Evolutionary conservation across 2,113 vertebrate species (phyloP).

Genomic region (Seriola rivoliana): DNA sequence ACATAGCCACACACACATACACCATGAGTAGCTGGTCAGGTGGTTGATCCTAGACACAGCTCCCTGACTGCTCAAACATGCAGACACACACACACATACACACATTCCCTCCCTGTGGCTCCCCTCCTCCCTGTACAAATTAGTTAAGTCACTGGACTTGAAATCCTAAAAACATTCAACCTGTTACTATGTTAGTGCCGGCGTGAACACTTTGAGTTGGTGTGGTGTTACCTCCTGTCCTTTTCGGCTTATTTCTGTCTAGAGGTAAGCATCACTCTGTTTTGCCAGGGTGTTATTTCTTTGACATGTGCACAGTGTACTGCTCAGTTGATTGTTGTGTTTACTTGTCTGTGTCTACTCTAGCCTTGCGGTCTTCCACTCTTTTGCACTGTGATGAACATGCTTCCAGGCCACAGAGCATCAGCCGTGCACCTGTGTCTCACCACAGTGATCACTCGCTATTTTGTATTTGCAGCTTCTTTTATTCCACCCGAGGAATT

Average conservation of each 20-base stretch:
- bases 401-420: conserved; percentile 64
- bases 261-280: conserved; percentile 63
- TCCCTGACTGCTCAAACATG: conserved; percentile 47
- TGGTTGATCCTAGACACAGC: conserved; percentile 59
- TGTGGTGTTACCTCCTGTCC: neutral
- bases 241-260: neutral
- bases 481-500: neutral
- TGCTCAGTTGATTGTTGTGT: conserved; percentile 21
- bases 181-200: conserved; percentile 37
- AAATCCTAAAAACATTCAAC: conserved; percentile 62
- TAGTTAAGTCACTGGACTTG: conserved; percentile 64
- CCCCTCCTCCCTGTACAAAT: conserved; percentile 60
- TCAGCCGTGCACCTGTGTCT: conserved; percentile 58
- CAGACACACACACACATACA: conserved; percentile 45
- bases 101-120: conserved; percentile 33
- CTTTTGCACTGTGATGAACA: conserved; percentile 17
- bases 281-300: conserved; percentile 20
- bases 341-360: conserved; percentile 2
- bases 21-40: conserved; percentile 62
- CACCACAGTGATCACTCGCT: neutral
- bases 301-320: neutral
- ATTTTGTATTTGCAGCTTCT: neutral
- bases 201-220: conserved; percentile 12
- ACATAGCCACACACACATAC: neutral
- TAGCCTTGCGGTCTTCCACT: conserved; percentile 6